Evolutionary conservation across 2,797 vertebrate genomes (phyloP), one percentile per base, ranked within the genome.

Genomic region (Taenioides sp.): DNA sequence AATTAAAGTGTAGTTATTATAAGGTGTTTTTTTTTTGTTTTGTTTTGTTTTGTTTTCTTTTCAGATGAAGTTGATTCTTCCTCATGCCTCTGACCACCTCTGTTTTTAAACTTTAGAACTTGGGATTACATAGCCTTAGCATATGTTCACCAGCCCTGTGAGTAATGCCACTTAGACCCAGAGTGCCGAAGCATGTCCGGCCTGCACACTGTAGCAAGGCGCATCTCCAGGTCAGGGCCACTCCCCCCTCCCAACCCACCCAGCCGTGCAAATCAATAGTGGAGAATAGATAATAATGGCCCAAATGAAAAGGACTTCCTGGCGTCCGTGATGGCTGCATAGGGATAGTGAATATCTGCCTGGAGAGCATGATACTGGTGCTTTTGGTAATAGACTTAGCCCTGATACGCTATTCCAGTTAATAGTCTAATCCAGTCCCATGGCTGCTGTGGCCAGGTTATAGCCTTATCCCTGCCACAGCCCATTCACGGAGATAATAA

Each of bases 401-500:
- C 82, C 84, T 84, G 86, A 88, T 90, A 87, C 73, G 82, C 82
- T 86, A 79, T 87, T 86, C 70, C 81, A 86, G 87, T 90, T 91
- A 90, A 88, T 87, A 84, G 89, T 86, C 88, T 86, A 89, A 90
- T 90, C 84, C 86, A 86, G 85, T 86, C 69, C 73, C 27, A 2
- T 83, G 81, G 71, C 86, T 84, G 76, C 75, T 86, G 65, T 82
- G 25, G 37, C 87, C 86, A 88, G 87, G 93, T 96, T 94, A 95
- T 94, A 96, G 95, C 93, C 93, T 91, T 80, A 89, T 87, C 91
- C 88, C 95, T 96, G 94, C 96, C 95, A 96, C 94, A 94, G 95
- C 93, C 95, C 94, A 96, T 97, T 97, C 96, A 97, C 91, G 90
- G 91, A 92, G 92, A 96, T 97, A 96, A 98, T 97, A 96, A 97